phyloP scores from a whole-genome alignment of 2,797 vertebrate genomes.

The Heteromormyrus szaboi region DNA sequence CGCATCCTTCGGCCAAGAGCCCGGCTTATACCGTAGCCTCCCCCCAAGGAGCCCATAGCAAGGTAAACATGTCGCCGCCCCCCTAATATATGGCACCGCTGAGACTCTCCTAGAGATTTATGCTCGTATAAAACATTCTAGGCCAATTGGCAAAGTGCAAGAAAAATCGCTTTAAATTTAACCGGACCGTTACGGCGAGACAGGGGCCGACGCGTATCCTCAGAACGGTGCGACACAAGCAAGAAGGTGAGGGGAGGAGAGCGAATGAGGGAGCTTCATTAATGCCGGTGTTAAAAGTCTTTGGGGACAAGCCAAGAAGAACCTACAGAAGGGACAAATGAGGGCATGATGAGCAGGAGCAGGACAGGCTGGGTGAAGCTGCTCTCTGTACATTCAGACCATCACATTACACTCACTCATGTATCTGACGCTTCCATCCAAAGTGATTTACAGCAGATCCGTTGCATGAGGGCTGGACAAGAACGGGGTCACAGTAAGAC shows the following conservation, averaged over 20 bases:
- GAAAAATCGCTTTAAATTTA: conserved; percentile 39
- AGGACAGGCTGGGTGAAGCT: neutral
- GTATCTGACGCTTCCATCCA: neutral
- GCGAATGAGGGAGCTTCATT: neutral
- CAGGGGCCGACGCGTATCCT: neutral
- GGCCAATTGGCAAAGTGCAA: conserved; percentile 14
- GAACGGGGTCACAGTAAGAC: neutral
- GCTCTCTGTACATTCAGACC: neutral
- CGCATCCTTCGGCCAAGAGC: neutral
- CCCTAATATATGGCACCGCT: neutral
- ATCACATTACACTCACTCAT: neutral
- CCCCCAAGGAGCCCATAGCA: neutral
- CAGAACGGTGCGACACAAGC: neutral
- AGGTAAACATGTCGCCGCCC: neutral
- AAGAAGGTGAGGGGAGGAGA: neutral
- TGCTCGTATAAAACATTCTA: conserved; percentile 19
- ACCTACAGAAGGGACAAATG: neutral
- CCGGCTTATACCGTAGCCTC: neutral
- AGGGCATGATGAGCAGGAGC: neutral
- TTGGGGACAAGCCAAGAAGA: neutral
- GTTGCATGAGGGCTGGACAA: neutral
- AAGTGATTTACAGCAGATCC: neutral
- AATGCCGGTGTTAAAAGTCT: neutral
- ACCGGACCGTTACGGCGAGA: conserved; percentile 32
- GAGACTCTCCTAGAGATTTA: conserved; percentile 15